phyloP scores from a whole-genome alignment of 2,113 vertebrate species.

The human region DNA sequence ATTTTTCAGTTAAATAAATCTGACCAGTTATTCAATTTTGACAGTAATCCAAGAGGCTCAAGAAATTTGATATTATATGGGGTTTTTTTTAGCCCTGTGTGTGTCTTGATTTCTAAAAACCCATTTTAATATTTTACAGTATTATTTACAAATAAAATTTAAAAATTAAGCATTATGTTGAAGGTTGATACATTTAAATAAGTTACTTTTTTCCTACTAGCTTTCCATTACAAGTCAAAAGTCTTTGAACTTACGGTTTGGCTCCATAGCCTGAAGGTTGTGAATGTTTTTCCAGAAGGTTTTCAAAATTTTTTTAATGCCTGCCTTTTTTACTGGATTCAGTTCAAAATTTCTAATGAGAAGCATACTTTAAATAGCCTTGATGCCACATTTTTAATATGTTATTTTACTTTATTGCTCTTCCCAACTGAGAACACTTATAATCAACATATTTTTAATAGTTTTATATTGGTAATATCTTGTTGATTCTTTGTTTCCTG shows the following conservation, averaged over 20 bases:
- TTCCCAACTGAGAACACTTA: slow-evolving; percentile 56
- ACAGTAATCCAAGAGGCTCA: not conserved
- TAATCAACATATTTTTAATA: slow-evolving; percentile 47
- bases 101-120: not conserved
- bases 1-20: slow-evolving; percentile 14
- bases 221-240: slow-evolving; percentile 43
- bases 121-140: slow-evolving; percentile 7
- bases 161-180: not conserved
- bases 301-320: slow-evolving; percentile 64
- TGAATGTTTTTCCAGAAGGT: slow-evolving; percentile 73
- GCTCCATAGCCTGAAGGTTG: slow-evolving; percentile 4
- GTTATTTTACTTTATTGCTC: slow-evolving; percentile 64
- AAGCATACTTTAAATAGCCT: slow-evolving; percentile 67
- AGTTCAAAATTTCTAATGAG: slow-evolving; percentile 59
- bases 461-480: slow-evolving; percentile 54
- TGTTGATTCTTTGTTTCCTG: slow-evolving; percentile 42
- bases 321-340: slow-evolving; percentile 56
- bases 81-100: not conserved
- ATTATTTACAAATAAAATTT: not conserved
- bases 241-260: slow-evolving; percentile 70
- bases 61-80: not conserved
- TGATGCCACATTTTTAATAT: slow-evolving; percentile 39
- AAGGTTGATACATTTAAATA: slow-evolving; percentile 19
- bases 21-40: not conserved
- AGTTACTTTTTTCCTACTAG: slow-evolving; percentile 45